Conservation (phyloP, 1,140 invertebrate genomes). For the Hermetia illucens region DNA sequence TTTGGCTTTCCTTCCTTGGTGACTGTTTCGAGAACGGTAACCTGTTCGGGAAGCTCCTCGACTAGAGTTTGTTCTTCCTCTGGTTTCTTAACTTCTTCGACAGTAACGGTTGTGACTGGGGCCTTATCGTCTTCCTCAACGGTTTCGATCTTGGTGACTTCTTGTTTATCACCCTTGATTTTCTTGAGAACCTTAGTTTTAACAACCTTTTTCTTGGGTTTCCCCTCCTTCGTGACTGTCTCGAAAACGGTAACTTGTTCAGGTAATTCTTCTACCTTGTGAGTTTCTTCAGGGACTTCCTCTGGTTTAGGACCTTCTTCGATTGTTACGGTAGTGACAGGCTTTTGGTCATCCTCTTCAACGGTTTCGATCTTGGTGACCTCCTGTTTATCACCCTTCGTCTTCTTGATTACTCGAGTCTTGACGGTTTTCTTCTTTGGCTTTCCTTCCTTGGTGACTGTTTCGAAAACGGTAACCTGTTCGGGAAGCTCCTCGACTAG, state of each 20-base stretch:
- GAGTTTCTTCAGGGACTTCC: conserved; percentile 9
- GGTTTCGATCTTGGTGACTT: conserved; percentile 31
- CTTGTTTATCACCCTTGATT: conserved; percentile 26
- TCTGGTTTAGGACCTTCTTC: conserved; percentile 15
- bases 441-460: conserved; percentile 8
- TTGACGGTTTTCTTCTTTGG: conserved; percentile 17
- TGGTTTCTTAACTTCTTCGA: conserved; percentile 19
- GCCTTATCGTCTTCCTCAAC: conserved; percentile 31
- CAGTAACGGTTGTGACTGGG: conserved; percentile 25
- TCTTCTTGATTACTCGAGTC: conserved; percentile 26
- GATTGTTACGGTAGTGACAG: conserved; percentile 23
- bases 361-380: conserved; percentile 31
- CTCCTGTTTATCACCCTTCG: conserved; percentile 28
- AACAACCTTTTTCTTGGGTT: conserved; percentile 29
- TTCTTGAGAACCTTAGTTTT: conserved; percentile 31
- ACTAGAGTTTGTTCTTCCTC: background rate
- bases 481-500: conserved; percentile 16
- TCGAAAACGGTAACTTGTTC: conserved; percentile 22
- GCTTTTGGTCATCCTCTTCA: conserved; percentile 30
- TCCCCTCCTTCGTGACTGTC: conserved; percentile 27
- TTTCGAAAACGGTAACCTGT: conserved; percentile 7
- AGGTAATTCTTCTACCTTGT: conserved; percentile 16
- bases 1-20: conserved; percentile 12
- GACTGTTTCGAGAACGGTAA: conserved; percentile 15
- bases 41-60: conserved; percentile 16